Base-by-base conservation (phyloP, 2,797 vertebrate genomes). In the Syngnathus acus region DNA sequence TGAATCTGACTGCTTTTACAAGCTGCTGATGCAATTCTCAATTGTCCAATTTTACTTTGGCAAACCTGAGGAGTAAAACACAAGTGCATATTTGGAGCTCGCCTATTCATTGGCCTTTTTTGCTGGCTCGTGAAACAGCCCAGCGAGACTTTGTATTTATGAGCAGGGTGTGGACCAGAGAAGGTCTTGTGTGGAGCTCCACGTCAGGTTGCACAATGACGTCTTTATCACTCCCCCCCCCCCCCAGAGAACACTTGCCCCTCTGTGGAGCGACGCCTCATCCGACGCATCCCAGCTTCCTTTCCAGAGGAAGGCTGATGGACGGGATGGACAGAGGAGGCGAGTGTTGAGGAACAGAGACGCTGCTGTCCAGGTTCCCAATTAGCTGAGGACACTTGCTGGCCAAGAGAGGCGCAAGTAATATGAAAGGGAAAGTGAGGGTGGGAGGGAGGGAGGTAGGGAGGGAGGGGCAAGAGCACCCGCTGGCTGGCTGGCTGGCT, bases 321-420 rank as follows among this genome's bases (percentile, higher is more conserved):
- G 83, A 89, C 84, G 84, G 83, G 69, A 74, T 77, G 72, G 83
- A 89, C 84, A 86, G 83, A 85, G 85, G 80, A 75, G 73, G 71
- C 74, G 81, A 84, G 83, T 86, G 83, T 85, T 77, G 79, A 84
- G 81, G 88, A 90, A 90, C 90, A 91, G 91, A 91, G 84, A 78
- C 77, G 77, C 85, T 85, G 85, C 89, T 89, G 87, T 90, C 88
- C 90, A 91, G 87, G 89, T 86, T 79, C 87, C 88, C 92, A 89
- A 92, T 92, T 91, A 91, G 89, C 77, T 67, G 81, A 83, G 89
- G 90, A 89, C 89, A 91, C 90, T 91, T 42, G 64, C 59, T 65
- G 62, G 59, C 40, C 40, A 51, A 42, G 64, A 32, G 45, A 40
- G 39, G 50, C 7, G 73, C 58, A 73, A 68, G 51, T 16, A 10